phyloP scores from a whole-genome alignment of 2,888 invertebrate genomes.

The Heliconius ethilla region DNA sequence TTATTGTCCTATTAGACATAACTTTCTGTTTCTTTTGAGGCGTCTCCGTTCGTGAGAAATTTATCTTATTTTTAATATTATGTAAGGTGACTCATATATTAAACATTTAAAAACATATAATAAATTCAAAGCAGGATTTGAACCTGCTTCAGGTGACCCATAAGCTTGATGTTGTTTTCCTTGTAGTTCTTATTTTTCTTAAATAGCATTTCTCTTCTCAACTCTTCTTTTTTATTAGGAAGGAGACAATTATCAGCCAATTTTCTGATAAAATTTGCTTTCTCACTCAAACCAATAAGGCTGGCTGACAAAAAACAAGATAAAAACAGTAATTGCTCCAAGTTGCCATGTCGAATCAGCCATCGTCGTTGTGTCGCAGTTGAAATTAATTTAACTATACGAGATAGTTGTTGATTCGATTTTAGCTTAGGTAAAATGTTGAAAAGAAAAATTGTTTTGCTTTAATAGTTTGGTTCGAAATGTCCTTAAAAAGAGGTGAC shows the following conservation, averaged over 20 bases:
- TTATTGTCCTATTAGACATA: slow-evolving; percentile 26
- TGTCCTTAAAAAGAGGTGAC: no score
- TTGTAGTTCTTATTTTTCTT: background rate
- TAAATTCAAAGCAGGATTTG: no score
- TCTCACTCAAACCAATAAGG: slow-evolving; percentile 14
- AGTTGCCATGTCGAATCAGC: slow-evolving; percentile 18
- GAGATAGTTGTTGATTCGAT: background rate
- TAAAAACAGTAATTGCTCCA: slow-evolving; percentile 10
- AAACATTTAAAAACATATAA: no score
- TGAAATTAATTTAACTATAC: background rate
- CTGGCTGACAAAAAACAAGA: slow-evolving; percentile 3
- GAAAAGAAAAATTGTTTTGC: no score
- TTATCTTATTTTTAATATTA: background rate
- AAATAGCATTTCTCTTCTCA: background rate
- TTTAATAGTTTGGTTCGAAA: no score
- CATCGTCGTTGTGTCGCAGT: background rate
- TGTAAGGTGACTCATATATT: background rate
- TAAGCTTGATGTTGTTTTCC: no score
- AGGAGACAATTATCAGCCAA: background rate
- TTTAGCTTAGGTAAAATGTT: background rate
- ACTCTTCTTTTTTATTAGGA: background rate
- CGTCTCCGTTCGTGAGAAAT: slow-evolving; percentile 18
- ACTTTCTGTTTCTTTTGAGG: slow-evolving; percentile 13
- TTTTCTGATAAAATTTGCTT: slow-evolving; percentile 12
- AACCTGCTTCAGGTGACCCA: no score